A percentile compares a stretch with the other conserved stretches of the same genome.
phyloP scores from a whole-genome alignment of 2,113 vertebrate genomes.

The Paradisaea rubra region DNA sequence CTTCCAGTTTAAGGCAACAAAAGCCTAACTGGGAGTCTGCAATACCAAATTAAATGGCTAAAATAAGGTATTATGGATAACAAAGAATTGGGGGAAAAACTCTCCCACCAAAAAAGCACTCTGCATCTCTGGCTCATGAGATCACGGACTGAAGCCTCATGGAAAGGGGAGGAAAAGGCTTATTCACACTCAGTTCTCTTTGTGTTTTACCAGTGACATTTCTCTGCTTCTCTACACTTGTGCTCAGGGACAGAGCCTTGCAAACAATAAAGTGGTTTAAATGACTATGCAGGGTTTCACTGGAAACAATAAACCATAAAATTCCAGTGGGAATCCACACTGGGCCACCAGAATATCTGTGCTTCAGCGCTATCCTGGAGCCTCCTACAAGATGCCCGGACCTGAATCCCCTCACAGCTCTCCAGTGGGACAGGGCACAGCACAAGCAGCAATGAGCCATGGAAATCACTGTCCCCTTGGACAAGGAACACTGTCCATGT shows the following conservation, averaged over 20 bases:
- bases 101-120: background rate
- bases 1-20: background rate
- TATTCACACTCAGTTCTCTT: background rate
- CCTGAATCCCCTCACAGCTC: background rate
- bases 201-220: background rate
- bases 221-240: background rate
- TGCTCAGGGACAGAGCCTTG: background rate
- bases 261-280: background rate
- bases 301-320: background rate
- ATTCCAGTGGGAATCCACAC: background rate
- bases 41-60: background rate
- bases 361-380: background rate
- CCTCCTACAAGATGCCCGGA: background rate
- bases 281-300: background rate
- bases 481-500: rapidly evolving
- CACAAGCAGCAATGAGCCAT: rapidly evolving
- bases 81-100: rapidly evolving
- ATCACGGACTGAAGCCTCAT: background rate
- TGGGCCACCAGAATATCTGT: background rate
- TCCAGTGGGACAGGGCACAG: background rate
- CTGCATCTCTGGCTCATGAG: background rate
- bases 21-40: background rate
- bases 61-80: background rate
- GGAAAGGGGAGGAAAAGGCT: background rate
- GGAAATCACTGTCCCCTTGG: too few species aligned